Evolutionary conservation across 2,888 invertebrate species (phyloP), one percentile per base, ranked within the genome.

Genomic region (Eristalis tenax): DNA sequence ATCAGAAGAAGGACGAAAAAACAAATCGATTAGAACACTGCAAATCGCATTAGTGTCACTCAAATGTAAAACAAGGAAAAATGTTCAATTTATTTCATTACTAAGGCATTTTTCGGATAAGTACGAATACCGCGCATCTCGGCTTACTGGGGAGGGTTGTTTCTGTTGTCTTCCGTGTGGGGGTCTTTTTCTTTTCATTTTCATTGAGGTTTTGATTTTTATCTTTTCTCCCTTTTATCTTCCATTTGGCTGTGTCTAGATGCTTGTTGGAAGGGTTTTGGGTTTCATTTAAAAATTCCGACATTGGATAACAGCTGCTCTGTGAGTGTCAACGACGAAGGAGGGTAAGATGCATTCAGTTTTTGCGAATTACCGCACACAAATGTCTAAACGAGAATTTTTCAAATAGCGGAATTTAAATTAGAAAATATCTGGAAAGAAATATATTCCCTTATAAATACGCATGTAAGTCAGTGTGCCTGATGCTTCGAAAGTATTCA

Each of bases 11-110:
- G 18, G 57, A 57, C n/a, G n/a, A n/a, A n/a, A n/a, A n/a, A n/a
- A n/a, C 50, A 65, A 65, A 76, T 65, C 76, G 38, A 66, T 66
- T 66, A 68, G 68, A 76, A 73, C 59, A 63, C 63, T 61, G 38
- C 56, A 73, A 73, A 73, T 73, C 73, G 73, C 61, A 73, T 73
- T 73, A 73, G 43, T 28, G 73, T 73, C 73, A 63, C 63, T 73
- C 61, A 59, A 61, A 70, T 63, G 59, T 73, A 57, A 43, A 57
- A 57, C 71, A 35, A 59, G 59, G 22, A 71, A 71, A 23, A 71
- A 71, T 32, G 59, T 70, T 28, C 71, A 59, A 59, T 59, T 26
- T 59, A 23, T 59, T 59, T 26, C 59, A 59, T 59, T 59, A 59
- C 15, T 18, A 40, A 40, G 59, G 23, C 59, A 26, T 59, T 59